A percentile compares a stretch with the other conserved stretches of the same genome.
Conservation (phyloP, 2,888 invertebrate species). For the Notocelia uddmanniana region DNA sequence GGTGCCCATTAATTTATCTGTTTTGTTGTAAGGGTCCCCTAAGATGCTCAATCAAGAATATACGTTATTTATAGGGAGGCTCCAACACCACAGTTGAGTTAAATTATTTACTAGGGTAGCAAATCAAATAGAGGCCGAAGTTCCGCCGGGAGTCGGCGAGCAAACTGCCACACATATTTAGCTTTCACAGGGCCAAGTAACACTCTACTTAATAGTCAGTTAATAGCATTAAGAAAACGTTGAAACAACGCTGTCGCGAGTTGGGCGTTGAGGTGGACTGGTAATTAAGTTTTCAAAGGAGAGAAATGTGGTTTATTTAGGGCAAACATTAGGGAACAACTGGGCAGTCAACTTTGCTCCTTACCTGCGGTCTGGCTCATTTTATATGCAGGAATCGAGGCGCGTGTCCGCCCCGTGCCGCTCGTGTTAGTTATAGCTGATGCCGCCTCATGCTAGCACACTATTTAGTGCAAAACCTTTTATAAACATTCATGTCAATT, state of each 20-base stretch:
- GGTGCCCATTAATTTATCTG: slow-evolving; percentile 30
- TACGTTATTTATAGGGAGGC: slow-evolving; percentile 31
- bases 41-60: slow-evolving; percentile 39
- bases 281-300: slow-evolving; percentile 76
- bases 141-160: slow-evolving; percentile 47
- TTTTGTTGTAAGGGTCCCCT: slow-evolving; percentile 16
- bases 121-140: slow-evolving; percentile 57
- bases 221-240: slow-evolving; percentile 67
- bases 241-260: slow-evolving; percentile 57
- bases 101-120: slow-evolving; percentile 56
- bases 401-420: slow-evolving; percentile 16
- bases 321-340: slow-evolving; percentile 64
- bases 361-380: slow-evolving; percentile 54
- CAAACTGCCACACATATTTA: slow-evolving; percentile 55
- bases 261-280: slow-evolving; percentile 54
- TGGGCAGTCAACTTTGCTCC: slow-evolving; percentile 53
- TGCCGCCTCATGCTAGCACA: neutral
- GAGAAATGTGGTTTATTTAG: slow-evolving; percentile 71
- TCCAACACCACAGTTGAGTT: slow-evolving; percentile 40
- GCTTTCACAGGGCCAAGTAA: slow-evolving; percentile 55
- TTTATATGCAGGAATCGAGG: slow-evolving; percentile 61
- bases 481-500: no score
- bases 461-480: no score
- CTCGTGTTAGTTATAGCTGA: neutral
- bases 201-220: slow-evolving; percentile 58